phyloP scores from a whole-genome alignment of 2,797 vertebrate species.

The Aulostomus chinensis region DNA sequence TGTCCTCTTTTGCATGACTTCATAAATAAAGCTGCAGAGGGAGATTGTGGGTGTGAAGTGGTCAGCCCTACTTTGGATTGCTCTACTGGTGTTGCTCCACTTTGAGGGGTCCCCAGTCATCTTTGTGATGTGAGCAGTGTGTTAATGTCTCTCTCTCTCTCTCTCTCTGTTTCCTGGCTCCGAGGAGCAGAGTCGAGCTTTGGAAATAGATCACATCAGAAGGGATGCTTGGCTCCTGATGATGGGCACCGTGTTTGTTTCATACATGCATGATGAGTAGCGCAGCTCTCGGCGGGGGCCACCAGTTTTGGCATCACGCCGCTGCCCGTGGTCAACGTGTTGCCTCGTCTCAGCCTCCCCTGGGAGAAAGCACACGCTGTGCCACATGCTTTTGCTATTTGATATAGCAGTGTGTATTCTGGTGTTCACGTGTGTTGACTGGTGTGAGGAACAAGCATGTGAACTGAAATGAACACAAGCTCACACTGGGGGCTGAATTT shows the following conservation, averaged over 20 bases:
- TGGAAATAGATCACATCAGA: constrained; percentile 79
- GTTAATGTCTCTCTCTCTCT: constrained; percentile 45
- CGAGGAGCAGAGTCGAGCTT: constrained; percentile 57
- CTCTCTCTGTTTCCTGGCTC: constrained; percentile 56
- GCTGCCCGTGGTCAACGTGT: constrained; percentile 51
- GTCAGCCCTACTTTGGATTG: constrained; percentile 78
- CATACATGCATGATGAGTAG: constrained; percentile 72
- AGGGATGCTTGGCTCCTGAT: constrained; percentile 69
- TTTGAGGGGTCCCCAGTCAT: constrained; percentile 77
- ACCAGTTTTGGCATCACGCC: constrained; percentile 50
- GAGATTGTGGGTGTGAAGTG: constrained; percentile 52
- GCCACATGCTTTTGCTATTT: constrained; percentile 56
- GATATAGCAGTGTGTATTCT: constrained; percentile 45
- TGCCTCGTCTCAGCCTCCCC: constrained; percentile 36
- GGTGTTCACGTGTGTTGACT: constrained; percentile 35
- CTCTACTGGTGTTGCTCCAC: constrained; percentile 73
- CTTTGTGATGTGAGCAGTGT: constrained; percentile 61
- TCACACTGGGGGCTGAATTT: constrained; percentile 28
- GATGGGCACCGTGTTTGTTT: constrained; percentile 64
- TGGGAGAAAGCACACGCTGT: constrained; percentile 53
- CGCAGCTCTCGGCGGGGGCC: constrained; percentile 57
- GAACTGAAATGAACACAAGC: constrained; percentile 24
- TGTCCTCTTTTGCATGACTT: constrained; percentile 71
- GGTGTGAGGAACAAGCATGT: constrained; percentile 44
- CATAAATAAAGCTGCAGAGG: constrained; percentile 68